Evolutionary conservation across 2,888 invertebrate species (phyloP).

Genomic region (Pseudococcus viburni): DNA sequence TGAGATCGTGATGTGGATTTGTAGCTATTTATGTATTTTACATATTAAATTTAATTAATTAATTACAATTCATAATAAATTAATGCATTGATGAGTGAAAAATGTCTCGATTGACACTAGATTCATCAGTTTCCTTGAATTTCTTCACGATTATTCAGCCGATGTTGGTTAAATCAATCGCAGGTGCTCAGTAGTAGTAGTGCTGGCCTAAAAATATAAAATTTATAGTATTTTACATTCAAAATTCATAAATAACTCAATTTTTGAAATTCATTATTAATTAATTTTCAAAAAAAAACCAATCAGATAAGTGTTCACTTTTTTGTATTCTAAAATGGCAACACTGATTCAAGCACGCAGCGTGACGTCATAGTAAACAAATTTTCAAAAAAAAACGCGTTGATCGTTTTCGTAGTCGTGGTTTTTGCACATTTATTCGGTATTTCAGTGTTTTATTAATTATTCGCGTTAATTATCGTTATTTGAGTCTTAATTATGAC

Average conservation of each 20-base stretch:
- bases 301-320: too few relatives aligned
- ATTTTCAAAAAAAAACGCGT: too few relatives aligned
- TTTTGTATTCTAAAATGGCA: neutral
- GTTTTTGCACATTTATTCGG: neutral
- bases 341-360: neutral
- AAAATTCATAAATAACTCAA: neutral
- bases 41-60: constrained; percentile 10
- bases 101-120: neutral
- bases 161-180: neutral
- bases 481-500: too few relatives aligned
- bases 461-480: too few relatives aligned
- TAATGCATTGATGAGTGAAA: neutral
- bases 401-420: neutral
- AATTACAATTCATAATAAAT: neutral
- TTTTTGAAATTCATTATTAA: neutral
- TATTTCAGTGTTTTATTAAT: too few relatives aligned
- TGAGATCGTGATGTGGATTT: neutral
- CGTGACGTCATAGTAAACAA: neutral
- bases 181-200: neutral
- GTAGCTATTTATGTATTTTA: neutral
- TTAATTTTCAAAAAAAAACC: neutral
- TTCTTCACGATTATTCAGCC: neutral
- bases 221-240: neutral
- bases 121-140: neutral
- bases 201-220: neutral